phyloP scores from a whole-genome alignment of 2,113 vertebrate genomes.

The Hucho hucho region DNA sequence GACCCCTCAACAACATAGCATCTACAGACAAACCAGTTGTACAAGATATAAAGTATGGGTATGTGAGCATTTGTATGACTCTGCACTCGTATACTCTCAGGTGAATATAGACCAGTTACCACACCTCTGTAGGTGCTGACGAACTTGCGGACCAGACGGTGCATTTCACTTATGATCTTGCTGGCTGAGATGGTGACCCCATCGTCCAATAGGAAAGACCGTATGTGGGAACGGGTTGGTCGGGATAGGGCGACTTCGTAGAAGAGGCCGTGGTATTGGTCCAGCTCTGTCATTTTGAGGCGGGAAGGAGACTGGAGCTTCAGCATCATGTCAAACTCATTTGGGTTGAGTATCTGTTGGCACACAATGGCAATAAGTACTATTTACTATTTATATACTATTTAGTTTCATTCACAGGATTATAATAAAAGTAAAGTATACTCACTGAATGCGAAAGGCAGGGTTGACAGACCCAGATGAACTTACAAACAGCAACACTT shows the following conservation, averaged over 20 bases:
- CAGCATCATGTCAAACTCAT: slow-evolving; percentile 72
- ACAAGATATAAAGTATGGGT: too few relatives aligned
- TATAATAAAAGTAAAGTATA: too few relatives aligned
- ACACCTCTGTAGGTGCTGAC: slow-evolving; percentile 60
- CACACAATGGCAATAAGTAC: not conserved
- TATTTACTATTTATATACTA: not conserved
- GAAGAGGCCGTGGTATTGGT: slow-evolving; percentile 57
- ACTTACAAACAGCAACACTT: too few relatives aligned
- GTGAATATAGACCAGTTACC: not conserved
- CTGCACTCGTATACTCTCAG: too few relatives aligned
- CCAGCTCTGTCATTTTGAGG: slow-evolving; percentile 26
- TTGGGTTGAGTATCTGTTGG: slow-evolving; percentile 58
- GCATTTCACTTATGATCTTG: slow-evolving; percentile 57
- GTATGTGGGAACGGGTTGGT: slow-evolving; percentile 33
- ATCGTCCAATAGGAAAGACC: slow-evolving; percentile 59
- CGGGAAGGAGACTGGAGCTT: slow-evolving; percentile 47
- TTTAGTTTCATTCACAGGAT: not conserved
- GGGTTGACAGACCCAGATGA: too few relatives aligned
- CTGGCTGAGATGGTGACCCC: slow-evolving; percentile 52
- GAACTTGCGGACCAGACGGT: slow-evolving; percentile 59
- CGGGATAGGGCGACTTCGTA: slow-evolving; percentile 49
- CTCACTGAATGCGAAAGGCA: too few relatives aligned
- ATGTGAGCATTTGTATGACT: too few relatives aligned
- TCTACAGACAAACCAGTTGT: too few relatives aligned
- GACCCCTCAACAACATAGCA: too few relatives aligned